Evolutionary conservation across 2,113 vertebrate species (phyloP).

Genomic region (Crotophaga sulcirostris): DNA sequence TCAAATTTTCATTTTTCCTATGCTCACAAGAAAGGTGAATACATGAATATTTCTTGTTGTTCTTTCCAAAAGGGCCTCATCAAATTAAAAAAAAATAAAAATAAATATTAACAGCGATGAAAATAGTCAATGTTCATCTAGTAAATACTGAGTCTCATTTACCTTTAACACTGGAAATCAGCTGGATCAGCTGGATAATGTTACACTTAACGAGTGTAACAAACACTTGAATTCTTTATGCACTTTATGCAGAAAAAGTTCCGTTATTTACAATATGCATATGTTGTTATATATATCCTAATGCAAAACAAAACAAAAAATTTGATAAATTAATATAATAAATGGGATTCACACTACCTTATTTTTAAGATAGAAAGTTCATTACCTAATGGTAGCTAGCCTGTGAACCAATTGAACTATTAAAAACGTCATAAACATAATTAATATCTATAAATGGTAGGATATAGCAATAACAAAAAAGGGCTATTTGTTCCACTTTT

Average conservation of each 20-base stretch:
- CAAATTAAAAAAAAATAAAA: background rate
- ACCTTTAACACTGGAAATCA: background rate
- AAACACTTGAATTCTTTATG: background rate
- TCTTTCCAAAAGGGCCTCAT: background rate
- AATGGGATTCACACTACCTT: constrained; percentile 23
- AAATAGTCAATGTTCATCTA: background rate
- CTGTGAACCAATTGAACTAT: constrained; percentile 32
- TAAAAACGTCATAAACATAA: background rate
- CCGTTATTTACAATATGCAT: background rate
- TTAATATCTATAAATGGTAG: constrained; percentile 42
- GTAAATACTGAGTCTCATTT: background rate
- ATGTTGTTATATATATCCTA: background rate
- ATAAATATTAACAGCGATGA: background rate
- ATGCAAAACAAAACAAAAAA: background rate
- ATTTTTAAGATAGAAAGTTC: constrained; percentile 35
- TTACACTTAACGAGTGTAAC: background rate
- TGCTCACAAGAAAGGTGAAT: too few relatives aligned
- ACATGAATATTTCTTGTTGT: background rate
- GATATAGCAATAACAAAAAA: constrained; percentile 64
- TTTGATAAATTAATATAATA: constrained; percentile 9
- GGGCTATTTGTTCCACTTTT: constrained; percentile 25
- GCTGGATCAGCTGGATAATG: too few relatives aligned
- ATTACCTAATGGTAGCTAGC: constrained; percentile 9
- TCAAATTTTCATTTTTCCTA: background rate
- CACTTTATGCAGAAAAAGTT: background rate